These are phyloP conservation scores for Nephila pilipes DNA, from an alignment of 1,140 invertebrate species.

Conservation along the genomic window DNA sequence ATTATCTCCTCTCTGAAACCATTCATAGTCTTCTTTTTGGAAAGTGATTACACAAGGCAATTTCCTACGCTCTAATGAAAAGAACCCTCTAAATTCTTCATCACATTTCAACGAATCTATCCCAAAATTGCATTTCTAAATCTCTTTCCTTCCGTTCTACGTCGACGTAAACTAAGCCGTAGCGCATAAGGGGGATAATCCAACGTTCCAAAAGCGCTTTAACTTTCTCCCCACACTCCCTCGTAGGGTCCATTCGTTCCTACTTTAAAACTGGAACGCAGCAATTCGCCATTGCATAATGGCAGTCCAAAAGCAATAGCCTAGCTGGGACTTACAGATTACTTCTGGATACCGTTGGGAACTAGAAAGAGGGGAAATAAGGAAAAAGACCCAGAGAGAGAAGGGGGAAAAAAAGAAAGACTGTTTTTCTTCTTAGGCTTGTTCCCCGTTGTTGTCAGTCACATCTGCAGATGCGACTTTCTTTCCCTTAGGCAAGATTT, in stretches of 20 bases:
- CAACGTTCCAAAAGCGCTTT: background rate
- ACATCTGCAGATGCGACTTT: conserved; percentile 62
- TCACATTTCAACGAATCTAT: background rate
- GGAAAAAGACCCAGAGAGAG: background rate
- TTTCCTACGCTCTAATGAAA: background rate
- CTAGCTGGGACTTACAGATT: conserved; percentile 17
- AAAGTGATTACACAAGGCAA: background rate
- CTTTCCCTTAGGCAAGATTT: conserved; percentile 15
- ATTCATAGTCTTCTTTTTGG: background rate
- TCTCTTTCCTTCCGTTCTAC: background rate
- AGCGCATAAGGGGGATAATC: conserved; percentile 1
- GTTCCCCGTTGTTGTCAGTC: conserved; percentile 60
- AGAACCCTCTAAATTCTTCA: background rate
- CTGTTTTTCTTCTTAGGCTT: conserved; percentile 26
- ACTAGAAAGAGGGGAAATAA: background rate
- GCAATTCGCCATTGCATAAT: conserved; percentile 35
- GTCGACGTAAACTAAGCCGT: background rate
- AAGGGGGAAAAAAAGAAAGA: background rate
- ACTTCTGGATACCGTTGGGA: background rate
- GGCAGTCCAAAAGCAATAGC: conserved; percentile 44
- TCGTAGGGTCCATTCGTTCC: conserved; percentile 2
- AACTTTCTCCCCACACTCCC: background rate
- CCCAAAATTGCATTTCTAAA: background rate
- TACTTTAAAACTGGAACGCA: conserved; percentile 33
- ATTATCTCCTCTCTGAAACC: background rate